A percentile compares a stretch with the other conserved stretches of the same genome.
phyloP scores from a whole-genome alignment of 53 echinoderm and acorn worm species.

The Apostichopus leukothele region DNA sequence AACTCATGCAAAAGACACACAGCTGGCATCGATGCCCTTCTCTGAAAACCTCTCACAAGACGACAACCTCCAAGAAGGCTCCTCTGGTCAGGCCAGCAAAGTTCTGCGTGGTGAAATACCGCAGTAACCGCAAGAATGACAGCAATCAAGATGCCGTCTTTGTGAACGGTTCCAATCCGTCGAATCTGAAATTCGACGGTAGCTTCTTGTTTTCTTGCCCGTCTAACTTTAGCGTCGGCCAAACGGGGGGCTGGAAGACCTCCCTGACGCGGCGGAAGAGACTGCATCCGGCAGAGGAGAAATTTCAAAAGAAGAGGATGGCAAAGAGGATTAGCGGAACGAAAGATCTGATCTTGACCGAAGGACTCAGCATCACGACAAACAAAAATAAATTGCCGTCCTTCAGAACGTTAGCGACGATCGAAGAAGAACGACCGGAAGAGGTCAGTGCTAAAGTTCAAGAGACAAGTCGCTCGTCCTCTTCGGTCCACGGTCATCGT shows the following conservation, averaged over 20 bases:
- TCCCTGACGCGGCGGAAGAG: constrained; percentile 43
- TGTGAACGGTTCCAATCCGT: background rate
- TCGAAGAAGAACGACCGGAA: constrained; percentile 74
- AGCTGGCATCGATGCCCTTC: constrained; percentile 23
- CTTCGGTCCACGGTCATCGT: background rate
- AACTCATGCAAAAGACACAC: constrained; percentile 12
- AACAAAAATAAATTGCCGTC: constrained; percentile 62
- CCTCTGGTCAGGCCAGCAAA: constrained; percentile 35
- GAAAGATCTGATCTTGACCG: constrained; percentile 33
- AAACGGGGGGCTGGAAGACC: constrained; percentile 29
- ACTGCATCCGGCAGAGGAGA: constrained; percentile 42
- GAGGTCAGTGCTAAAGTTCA: background rate
- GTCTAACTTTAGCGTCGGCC: constrained; percentile 7
- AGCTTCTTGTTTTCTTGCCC: constrained; percentile 35
- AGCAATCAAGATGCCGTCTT: background rate
- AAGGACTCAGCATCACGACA: constrained; percentile 16
- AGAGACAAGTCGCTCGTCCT: background rate
- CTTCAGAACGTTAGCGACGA: constrained; percentile 83
- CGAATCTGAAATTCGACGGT: constrained; percentile 4
- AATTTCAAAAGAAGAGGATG: constrained; percentile 46
- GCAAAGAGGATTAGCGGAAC: constrained; percentile 31
- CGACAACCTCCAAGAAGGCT: background rate
- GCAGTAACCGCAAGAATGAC: background rate
- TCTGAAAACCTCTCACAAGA: background rate
- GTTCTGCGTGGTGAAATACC: constrained; percentile 7